A percentile compares a stretch with the other conserved stretches of the same genome.
Conservation (phyloP, 2,113 vertebrate genomes). For the Australoheros scitulus region DNA sequence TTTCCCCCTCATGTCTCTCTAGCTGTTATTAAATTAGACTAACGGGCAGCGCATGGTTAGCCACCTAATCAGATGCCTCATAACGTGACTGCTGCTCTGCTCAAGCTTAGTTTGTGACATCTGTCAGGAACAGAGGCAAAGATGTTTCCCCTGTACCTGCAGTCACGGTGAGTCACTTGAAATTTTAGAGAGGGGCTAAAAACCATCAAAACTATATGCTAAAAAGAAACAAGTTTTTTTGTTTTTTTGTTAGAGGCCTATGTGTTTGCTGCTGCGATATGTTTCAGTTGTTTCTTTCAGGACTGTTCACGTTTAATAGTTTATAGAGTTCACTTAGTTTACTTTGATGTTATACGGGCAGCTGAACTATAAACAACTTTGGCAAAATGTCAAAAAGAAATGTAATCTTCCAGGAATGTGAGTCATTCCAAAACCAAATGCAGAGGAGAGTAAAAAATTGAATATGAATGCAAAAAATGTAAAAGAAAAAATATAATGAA, state of each 20-base stretch:
- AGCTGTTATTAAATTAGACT: conserved; percentile 76
- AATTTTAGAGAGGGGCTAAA: conserved; percentile 10
- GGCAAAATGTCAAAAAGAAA: not conserved
- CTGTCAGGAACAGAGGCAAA: conserved; percentile 57
- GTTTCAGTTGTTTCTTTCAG: not conserved
- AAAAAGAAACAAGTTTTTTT: not conserved
- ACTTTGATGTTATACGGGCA: not conserved
- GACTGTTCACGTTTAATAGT: not conserved
- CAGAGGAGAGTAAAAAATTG: not conserved
- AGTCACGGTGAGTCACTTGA: conserved; percentile 75
- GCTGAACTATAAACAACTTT: not conserved
- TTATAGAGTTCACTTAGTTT: not conserved
- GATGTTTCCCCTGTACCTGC: conserved; percentile 82
- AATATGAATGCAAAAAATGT: not conserved
- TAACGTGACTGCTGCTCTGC: conserved; percentile 69
- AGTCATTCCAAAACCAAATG: not conserved
- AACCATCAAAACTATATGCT: not conserved
- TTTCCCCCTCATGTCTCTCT: conserved; percentile 58
- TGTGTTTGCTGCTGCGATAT: not conserved
- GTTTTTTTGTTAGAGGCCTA: not conserved
- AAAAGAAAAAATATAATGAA: not conserved
- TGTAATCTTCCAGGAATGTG: not conserved
- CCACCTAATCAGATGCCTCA: conserved; percentile 77
- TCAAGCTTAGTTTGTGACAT: conserved; percentile 52
- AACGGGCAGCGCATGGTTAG: conserved; percentile 78